phyloP scores from a whole-genome alignment of 2,888 invertebrate genomes.

The Tenthredo scrophulariae region DNA sequence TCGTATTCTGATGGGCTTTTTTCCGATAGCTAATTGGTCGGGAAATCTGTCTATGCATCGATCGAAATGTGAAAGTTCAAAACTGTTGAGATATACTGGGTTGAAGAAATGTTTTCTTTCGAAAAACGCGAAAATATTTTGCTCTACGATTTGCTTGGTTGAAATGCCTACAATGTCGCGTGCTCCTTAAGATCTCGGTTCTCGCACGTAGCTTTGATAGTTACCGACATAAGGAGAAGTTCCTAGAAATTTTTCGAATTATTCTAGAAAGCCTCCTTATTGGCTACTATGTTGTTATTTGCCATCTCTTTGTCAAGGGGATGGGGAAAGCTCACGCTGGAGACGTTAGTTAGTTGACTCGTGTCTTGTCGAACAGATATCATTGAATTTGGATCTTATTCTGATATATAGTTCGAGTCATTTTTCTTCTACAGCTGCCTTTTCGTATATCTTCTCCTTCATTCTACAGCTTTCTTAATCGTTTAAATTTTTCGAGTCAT shows the following conservation, averaged over 20 bases:
- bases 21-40: background rate
- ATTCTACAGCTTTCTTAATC: no score
- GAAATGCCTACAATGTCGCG: no score
- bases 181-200: background rate
- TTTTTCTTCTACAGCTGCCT: no score
- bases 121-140: background rate
- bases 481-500: no score
- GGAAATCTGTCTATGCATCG: no score
- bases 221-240: background rate
- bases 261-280: background rate
- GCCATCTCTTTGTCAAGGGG: background rate
- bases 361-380: background rate
- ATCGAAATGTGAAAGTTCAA: background rate
- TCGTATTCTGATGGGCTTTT: background rate
- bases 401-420: slow-evolving; percentile 7
- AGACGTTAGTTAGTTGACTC: background rate
- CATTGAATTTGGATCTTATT: background rate
- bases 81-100: background rate
- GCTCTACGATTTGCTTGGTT: background rate
- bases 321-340: background rate
- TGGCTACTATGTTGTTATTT: background rate
- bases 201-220: background rate
- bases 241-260: background rate
- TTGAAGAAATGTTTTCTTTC: background rate
- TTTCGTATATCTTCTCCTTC: no score